A percentile compares a stretch with the other conserved stretches of the same genome.
Evolutionary conservation across 2,888 invertebrate species (phyloP).

Genomic region (Archips crataeganus): DNA sequence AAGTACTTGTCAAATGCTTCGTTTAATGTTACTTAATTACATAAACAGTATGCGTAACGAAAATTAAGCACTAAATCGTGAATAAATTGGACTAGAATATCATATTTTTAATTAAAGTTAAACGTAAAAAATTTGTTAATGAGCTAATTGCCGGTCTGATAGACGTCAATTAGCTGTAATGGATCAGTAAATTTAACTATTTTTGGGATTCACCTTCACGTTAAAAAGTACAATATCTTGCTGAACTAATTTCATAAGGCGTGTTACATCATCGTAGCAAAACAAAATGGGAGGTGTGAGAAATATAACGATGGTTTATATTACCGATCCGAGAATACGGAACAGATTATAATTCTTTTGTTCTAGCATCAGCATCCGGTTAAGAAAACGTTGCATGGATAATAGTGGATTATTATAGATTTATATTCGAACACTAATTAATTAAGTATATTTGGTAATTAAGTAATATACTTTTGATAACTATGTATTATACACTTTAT

Average conservation of each 20-base stretch:
- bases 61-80: too few relatives aligned
- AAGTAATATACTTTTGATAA: too few relatives aligned
- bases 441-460: too few relatives aligned
- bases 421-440: not conserved
- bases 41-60: too few relatives aligned
- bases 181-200: not conserved
- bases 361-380: slow-evolving; percentile 8
- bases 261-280: slow-evolving; percentile 16
- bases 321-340: slow-evolving; percentile 31
- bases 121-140: too few relatives aligned
- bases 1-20: too few relatives aligned
- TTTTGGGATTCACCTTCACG: not conserved
- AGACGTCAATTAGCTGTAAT: too few relatives aligned
- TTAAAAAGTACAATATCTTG: not conserved
- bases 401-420: not conserved
- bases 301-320: slow-evolving; percentile 29
- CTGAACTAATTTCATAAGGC: not conserved
- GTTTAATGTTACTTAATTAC: too few relatives aligned
- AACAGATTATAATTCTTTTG: slow-evolving; percentile 25
- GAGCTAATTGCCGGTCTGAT: too few relatives aligned
- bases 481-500: too few relatives aligned
- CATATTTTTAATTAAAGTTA: too few relatives aligned
- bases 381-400: not conserved
- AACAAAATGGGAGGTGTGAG: slow-evolving; percentile 37
- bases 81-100: too few relatives aligned